These are phyloP conservation scores for Periophthalmodon schlosseri DNA, from an alignment of 2,113 vertebrate genomes.

Conservation along the genomic window DNA sequence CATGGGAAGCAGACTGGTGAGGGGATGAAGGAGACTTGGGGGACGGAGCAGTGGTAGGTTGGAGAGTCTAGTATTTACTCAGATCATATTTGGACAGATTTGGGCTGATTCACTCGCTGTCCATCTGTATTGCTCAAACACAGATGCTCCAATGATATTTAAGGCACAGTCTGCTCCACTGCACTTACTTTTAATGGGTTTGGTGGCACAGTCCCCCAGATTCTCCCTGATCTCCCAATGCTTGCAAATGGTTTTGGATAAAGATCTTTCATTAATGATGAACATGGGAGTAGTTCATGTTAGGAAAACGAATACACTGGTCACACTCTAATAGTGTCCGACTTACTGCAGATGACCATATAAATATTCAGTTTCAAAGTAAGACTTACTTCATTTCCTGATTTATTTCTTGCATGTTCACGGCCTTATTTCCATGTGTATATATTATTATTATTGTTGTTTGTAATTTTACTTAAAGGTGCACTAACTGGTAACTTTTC, in stretches of 20 bases:
- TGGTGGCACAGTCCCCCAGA: constrained; percentile 1
- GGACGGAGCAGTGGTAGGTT: constrained; percentile 21
- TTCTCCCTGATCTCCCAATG: background rate
- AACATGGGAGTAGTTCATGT: background rate
- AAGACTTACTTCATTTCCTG: background rate
- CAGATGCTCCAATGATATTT: background rate
- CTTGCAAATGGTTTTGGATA: background rate
- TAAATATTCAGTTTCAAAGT: background rate
- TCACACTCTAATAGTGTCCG: background rate
- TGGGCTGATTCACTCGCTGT: constrained; percentile 12
- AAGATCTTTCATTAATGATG: background rate
- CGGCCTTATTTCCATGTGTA: background rate
- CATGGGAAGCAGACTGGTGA: constrained; percentile 8
- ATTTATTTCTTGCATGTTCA: background rate
- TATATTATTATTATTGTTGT: too few species aligned
- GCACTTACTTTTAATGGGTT: constrained; percentile 11
- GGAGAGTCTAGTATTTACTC: background rate
- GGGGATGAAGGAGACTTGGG: constrained; percentile 49
- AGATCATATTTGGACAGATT: constrained; percentile 22
- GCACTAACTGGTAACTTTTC: too few species aligned
- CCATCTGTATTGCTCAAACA: constrained; percentile 12
- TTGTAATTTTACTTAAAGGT: too few species aligned
- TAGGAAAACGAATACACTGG: background rate
- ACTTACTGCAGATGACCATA: background rate
- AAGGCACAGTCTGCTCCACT: constrained; percentile 11